These are phyloP conservation scores for Sclerodermus sp. DNA, from an alignment of 2,888 invertebrate species.

Conservation along the genomic window DNA sequence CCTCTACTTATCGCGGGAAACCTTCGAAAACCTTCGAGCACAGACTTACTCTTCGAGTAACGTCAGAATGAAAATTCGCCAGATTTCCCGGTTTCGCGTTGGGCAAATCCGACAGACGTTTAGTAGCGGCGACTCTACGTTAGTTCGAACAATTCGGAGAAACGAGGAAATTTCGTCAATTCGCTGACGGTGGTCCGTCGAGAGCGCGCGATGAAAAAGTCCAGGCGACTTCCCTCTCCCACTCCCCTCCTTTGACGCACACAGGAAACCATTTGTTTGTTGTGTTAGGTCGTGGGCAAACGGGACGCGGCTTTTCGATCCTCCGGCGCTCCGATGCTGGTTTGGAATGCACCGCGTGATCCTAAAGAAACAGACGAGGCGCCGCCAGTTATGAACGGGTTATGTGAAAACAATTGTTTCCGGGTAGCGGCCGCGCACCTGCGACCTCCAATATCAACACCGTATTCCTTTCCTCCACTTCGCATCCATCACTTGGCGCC, in stretches of 20 bases:
- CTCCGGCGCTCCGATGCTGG: constrained; percentile 14
- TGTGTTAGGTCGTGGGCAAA: constrained; percentile 47
- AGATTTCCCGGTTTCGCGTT: too few relatives aligned
- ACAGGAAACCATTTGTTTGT: constrained; percentile 47
- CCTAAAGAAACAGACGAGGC: constrained; percentile 52
- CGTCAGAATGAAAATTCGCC: too few relatives aligned
- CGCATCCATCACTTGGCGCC: too few relatives aligned
- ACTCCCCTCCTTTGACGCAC: too few relatives aligned
- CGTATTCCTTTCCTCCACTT: too few relatives aligned
- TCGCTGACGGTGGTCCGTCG: neutral
- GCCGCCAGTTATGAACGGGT: constrained; percentile 49
- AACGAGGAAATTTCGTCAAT: neutral
- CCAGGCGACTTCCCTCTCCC: constrained; percentile 25
- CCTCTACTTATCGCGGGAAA: too few relatives aligned
- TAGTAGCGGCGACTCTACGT: too few relatives aligned
- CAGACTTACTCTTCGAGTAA: too few relatives aligned
- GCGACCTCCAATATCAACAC: constrained; percentile 31
- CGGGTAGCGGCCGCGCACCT: constrained; percentile 37
- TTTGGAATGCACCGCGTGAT: constrained; percentile 37
- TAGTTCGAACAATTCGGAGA: too few relatives aligned
- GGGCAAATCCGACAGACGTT: too few relatives aligned
- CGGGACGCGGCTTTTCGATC: constrained; percentile 32
- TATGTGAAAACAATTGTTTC: constrained; percentile 46
- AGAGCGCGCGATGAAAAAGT: neutral
- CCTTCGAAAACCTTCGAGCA: too few relatives aligned